Percentiles rank a stretch among this genome's conserved stretches.
phyloP scores from a whole-genome alignment of 2,888 invertebrate genomes.

The Sarcophaga subvicina region DNA sequence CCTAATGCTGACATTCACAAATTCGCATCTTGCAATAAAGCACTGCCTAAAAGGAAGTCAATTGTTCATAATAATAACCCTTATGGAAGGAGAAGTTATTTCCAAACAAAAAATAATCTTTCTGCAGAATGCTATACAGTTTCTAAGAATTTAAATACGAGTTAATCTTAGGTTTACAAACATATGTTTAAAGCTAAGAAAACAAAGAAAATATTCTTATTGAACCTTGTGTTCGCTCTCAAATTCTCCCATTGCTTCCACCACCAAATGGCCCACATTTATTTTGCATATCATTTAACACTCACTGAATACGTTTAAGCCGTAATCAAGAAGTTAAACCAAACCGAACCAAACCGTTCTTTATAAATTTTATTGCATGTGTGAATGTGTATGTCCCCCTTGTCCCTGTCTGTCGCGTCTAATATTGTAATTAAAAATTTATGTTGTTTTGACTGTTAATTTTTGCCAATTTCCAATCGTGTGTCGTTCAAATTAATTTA shows the following conservation, averaged over 20 bases:
- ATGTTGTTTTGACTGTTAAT: constrained; percentile 16
- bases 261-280: neutral
- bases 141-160: too few species aligned
- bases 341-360: neutral
- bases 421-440: constrained; percentile 28
- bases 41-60: too few species aligned
- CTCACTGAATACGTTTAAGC: constrained; percentile 17
- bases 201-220: too few species aligned
- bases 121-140: too few species aligned
- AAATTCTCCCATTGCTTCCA: neutral
- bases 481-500: constrained; percentile 10
- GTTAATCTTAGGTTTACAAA: too few species aligned
- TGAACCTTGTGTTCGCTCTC: too few species aligned
- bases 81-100: too few species aligned
- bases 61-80: too few species aligned
- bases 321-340: neutral
- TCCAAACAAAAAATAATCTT: too few species aligned
- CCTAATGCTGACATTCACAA: too few species aligned
- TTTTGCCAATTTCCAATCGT: constrained; percentile 17
- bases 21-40: too few species aligned
- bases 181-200: too few species aligned
- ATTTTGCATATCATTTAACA: constrained; percentile 1
- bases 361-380: neutral
- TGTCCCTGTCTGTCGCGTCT: neutral
- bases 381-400: neutral